Base-by-base conservation (phyloP, 2,888 invertebrate genomes). In the Nysson spinosus region DNA sequence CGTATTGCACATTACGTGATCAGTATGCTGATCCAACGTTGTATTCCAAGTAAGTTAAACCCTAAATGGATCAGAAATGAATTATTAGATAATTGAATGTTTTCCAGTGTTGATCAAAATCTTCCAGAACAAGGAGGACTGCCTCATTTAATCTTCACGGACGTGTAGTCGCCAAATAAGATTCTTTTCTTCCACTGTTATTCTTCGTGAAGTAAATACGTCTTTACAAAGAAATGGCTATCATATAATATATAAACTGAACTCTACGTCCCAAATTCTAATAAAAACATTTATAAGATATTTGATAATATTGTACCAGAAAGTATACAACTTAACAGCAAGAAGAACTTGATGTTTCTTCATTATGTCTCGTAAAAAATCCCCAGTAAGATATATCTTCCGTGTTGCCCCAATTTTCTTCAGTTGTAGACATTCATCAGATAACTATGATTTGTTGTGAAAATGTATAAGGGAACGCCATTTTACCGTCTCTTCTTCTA, bases 401-500 rank as follows among this genome's bases (percentile, higher is more conserved):
- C 2, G n/a, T 2, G 51, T 14, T 12, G 68, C 35, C 3, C 22
- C 40, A 3, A 35, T 39, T 44, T 37, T 12, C 22, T 19, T 11
- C 6, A 7, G 28, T 7, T 4, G 9, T 11, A 34, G 4, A 28
- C 30, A 7, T 44, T 55, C 43, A 14, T 2, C 7, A 2, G 37
- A 43, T 26, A 12, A 63, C 12, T 52, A 24, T 50, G 44, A 58
- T 5, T 11, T 47, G 9, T 50, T 32, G 34, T 5, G 30, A 20
- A 20, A 46, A 17, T 22, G 50, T n/a, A 34, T 2, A 37, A 37
- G 34, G 39, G 30, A 64, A 35, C 42, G 52, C 52, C 16, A 75
- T 43, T 40, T 82, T 82, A 82, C 82, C 82, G 42, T 61, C 56
- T 81, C 81, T 72, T 76, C 82, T 77, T 51, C 65, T 70, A n/a